These are phyloP conservation scores for Astyanax mexicanus DNA, from an alignment of 2,797 vertebrate species.

Conservation along the genomic window DNA sequence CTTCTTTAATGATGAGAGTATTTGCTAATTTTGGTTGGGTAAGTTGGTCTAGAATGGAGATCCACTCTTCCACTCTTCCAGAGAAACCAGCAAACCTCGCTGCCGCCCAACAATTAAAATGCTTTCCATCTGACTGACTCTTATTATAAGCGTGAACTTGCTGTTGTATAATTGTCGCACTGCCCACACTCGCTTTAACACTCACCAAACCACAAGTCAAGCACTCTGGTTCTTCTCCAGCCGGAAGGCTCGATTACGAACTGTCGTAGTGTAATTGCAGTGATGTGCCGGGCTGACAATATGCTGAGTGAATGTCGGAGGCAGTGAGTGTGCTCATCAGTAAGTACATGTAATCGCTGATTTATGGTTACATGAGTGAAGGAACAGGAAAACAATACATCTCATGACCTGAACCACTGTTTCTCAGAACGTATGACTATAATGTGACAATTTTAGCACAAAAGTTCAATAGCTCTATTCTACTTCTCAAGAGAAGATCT, in stretches of 20 bases:
- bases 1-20: too few relatives aligned
- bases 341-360: not conserved
- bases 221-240: slow-evolving; percentile 28
- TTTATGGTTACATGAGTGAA: not conserved
- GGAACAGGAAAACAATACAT: not conserved
- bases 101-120: not conserved
- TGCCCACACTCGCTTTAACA: slow-evolving; percentile 42
- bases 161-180: slow-evolving; percentile 34
- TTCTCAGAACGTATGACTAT: too few relatives aligned
- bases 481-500: too few relatives aligned
- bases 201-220: slow-evolving; percentile 30
- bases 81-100: not conserved
- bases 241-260: slow-evolving; percentile 19
- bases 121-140: slow-evolving; percentile 7
- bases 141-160: slow-evolving; percentile 38
- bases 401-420: not conserved
- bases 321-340: not conserved
- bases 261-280: slow-evolving; percentile 45
- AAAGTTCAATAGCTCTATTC: too few relatives aligned
- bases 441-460: too few relatives aligned
- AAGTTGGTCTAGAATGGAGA: too few relatives aligned
- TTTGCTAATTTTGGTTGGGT: too few relatives aligned
- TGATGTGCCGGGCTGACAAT: not conserved
- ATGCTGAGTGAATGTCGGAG: not conserved
- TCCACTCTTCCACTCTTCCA: not conserved